Conservation (phyloP, 2,113 vertebrate species). For the Anguilla rostrata region DNA sequence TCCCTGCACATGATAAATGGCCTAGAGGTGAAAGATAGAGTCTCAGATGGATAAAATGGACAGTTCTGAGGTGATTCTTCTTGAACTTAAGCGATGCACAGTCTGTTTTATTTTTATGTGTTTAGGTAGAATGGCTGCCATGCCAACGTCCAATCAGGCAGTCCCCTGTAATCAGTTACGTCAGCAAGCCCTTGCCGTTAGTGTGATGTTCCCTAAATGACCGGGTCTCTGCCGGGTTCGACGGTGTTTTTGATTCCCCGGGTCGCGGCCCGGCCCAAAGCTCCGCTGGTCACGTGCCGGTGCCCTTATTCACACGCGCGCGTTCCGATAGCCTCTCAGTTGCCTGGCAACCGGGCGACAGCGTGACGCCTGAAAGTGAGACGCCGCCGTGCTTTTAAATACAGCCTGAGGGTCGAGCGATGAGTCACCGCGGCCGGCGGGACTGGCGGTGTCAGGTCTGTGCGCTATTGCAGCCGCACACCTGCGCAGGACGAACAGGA, state of each 20-base stretch:
- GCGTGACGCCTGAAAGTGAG: constrained; percentile 20
- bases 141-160: too few relatives aligned
- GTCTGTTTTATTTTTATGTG: too few relatives aligned
- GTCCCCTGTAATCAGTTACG: too few relatives aligned
- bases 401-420: background rate
- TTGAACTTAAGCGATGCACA: too few relatives aligned
- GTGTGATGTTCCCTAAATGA: too few relatives aligned
- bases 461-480: background rate
- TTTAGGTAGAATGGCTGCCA: too few relatives aligned
- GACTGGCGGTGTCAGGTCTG: background rate
- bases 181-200: too few relatives aligned
- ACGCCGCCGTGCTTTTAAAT: constrained; percentile 23
- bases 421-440: constrained; percentile 9
- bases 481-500: background rate
- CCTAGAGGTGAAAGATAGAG: too few relatives aligned
- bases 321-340: constrained; percentile 35
- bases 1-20: too few relatives aligned
- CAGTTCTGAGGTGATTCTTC: too few relatives aligned
- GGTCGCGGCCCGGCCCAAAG: background rate
- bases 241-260: too few relatives aligned
- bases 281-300: background rate
- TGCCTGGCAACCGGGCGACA: constrained; percentile 52
- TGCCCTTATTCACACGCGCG: background rate
- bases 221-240: background rate
- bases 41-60: too few relatives aligned